Evolutionary conservation across 2,113 vertebrate species (phyloP), one percentile per base, ranked within the genome.

Genomic region (Cepphus grylle): DNA sequence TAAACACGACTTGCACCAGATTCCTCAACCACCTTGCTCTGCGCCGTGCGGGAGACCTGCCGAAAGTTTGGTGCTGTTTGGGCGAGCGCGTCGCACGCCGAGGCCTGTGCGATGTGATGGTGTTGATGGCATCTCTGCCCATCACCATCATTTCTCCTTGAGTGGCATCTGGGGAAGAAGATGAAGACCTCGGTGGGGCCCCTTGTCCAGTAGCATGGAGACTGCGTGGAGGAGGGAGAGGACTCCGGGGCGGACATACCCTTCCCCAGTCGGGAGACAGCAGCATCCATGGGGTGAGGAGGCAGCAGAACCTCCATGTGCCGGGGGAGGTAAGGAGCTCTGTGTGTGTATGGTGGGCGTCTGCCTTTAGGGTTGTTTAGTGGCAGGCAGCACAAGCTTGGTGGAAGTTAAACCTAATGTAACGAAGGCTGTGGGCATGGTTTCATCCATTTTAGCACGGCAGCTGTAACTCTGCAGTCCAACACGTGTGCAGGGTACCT

Each of bases 41-140:
- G 9, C 22, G 55, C 50, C 2, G 0, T 5, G 23, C 2, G 0
- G 25, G 52, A 52, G 52, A 42, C 23, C 59, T 45, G 36, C 49
- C 2, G 2, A 11, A 56, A 12, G 40, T 15, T 20, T 8, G 52
- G 59, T 32, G 72, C 3, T 1, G 21, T 20, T 11, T 29, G 38
- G 67, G 4, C 0, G 1, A 56, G 47, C 0, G 13, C 2, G 0
- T 34, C 0, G 5, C 38, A 3, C 1, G 1, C 47, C 1, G 1
- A 27, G 69, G 52, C 42, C 27, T 3, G 1, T n/a, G 81, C 27
- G 5, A 1, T 3, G 2, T 4, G 38, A 15, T 27, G 40, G 29
- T 34, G 59, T 9, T 17, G 49, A 8, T 8, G 32, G 12, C 16
- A 22, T 20, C 17, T 15, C 49, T 63, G 63, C 45, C 30, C 38